Conservation (phyloP, 2,888 invertebrate species). For the Hololepta plana region DNA sequence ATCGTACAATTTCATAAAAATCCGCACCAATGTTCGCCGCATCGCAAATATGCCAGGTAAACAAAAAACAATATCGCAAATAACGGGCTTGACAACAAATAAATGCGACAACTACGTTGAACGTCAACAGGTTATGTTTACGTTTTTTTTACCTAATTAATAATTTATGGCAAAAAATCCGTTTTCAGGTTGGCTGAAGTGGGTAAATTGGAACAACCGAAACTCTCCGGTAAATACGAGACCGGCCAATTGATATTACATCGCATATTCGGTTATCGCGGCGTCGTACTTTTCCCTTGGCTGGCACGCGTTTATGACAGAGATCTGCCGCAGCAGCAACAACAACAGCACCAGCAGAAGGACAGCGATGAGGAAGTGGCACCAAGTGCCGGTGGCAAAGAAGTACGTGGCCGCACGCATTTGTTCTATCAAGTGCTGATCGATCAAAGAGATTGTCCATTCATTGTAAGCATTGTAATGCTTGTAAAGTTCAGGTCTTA, state of each 20-base stretch:
- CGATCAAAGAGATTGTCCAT: slow-evolving; percentile 91
- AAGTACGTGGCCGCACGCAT: slow-evolving; percentile 79
- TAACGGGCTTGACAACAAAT: too few species aligned
- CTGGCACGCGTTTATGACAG: slow-evolving; percentile 87
- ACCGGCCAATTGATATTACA: slow-evolving; percentile 94
- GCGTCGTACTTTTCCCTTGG: slow-evolving; percentile 95
- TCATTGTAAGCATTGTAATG: slow-evolving; percentile 62
- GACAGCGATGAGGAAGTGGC: slow-evolving; percentile 20
- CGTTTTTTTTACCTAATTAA: too few species aligned
- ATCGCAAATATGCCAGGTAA: slow-evolving; percentile 17
- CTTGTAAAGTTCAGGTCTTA: too few species aligned
- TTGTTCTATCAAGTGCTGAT: slow-evolving; percentile 97
- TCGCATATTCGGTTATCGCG: slow-evolving; percentile 91
- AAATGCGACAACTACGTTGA: too few species aligned
- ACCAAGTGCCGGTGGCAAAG: slow-evolving; percentile 45
- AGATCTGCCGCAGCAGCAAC: slow-evolving; percentile 43
- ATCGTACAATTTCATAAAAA: too few species aligned
- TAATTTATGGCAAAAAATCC: neutral
- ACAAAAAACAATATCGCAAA: too few species aligned
- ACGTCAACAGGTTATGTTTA: slow-evolving; percentile 5
- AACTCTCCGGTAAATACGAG: slow-evolving; percentile 78
- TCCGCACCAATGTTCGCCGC: too few species aligned
- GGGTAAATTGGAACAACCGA: slow-evolving; percentile 76
- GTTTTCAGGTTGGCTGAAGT: slow-evolving; percentile 74
- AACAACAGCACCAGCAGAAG: slow-evolving; percentile 12